Evolutionary conservation across 2,888 invertebrate genomes (phyloP), one percentile per base, ranked within the genome.

Genomic region (Cyrtodaria siliqua): DNA sequence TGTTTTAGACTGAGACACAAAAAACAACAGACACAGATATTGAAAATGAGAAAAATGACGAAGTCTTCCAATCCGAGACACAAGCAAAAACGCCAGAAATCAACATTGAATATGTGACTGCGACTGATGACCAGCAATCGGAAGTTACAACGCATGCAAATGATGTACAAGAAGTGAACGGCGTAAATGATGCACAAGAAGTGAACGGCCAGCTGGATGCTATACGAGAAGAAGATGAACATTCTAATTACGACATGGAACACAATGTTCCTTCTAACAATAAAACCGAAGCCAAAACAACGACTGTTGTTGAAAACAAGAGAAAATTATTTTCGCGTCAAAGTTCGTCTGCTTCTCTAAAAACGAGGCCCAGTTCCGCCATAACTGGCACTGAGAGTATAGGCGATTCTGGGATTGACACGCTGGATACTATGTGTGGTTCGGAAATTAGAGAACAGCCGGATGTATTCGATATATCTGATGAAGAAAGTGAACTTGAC

Each of bases 191-290:
- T 18, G 40, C 49, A 27, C 29, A 12, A 23, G 47, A 62, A 33
- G 60, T 38, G 29, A 56, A 49, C 59, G 53, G 33, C 3, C 50
- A 47, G 2, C 63, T 80, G 23, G 49, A 49, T 26, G 69, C 76
- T 4, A 80, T 80, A 8, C 23, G 70, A 38, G 80, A 80, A 59
- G 80, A 80, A 52, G 80, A 80, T 23, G 80, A 80, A 67, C 76
- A 73, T 33, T 76, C 76, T 18, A 76, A 73, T 50, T 80, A 70
- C 24, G 70, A 66, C 8, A 16, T 70, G 26, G 50, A 59, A 26
- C 57, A 61, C 9, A 57, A 18, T 24, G 57, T 55, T 29, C 23
- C n/a, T n/a, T 27, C 42, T 2, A 27, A 62, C 2, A 33, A 26
- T 29, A 73, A 38, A 40, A 26, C 29, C 24, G 74, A 74, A n/a